Base-by-base conservation (phyloP, 2,888 invertebrate species). In the Eudasyphora cyanicolor region DNA sequence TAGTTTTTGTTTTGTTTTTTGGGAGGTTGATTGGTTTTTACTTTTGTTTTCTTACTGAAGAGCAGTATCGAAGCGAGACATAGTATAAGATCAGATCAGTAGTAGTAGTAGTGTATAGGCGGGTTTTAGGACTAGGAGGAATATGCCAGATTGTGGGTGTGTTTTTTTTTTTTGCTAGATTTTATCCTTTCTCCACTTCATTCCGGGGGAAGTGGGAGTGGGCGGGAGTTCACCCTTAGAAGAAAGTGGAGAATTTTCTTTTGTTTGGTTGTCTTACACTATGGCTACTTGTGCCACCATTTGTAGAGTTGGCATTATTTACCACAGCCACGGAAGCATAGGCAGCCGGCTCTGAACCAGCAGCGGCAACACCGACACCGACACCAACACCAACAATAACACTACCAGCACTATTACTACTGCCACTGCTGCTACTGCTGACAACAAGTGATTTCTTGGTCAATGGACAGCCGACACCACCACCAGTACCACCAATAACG, bases 281-380 rank as follows among this genome's bases (percentile, higher is more conserved):
- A 78, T 82, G 85, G 86, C 54, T 86, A 84, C 70, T 82, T 77
- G 79, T 86, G 62, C 86, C 85, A 60, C 86, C 85, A 77, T 85
- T 86, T 86, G 85, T 82, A 79, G 78, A 75, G 80, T 87, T 89
- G 57, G 86, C 76, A 73, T n/a, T n/a, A n/a, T 86, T 83, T 81
- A 88, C 85, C 76, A 90, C 87, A 74, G 89, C 88, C 79, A 90
- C 90, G 32, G 90, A 89, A 71, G 90, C 89, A 82, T 90, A 90
- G 14, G 89, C 90, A 64, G 91, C 85, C 60, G 79, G 78, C 76
- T 85, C 85, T 64, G 79, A 76, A 79, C 84, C 69, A 80, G 86
- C 81, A 77, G 85, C 35, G 82, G 86, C 57, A 76, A 85, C 64
- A 85, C 82, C 51, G 82, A 84, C 62, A 76, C 76, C 62, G 76